Evolutionary conservation across 2,888 invertebrate genomes (phyloP).

Genomic region (Panzeria rudis): DNA sequence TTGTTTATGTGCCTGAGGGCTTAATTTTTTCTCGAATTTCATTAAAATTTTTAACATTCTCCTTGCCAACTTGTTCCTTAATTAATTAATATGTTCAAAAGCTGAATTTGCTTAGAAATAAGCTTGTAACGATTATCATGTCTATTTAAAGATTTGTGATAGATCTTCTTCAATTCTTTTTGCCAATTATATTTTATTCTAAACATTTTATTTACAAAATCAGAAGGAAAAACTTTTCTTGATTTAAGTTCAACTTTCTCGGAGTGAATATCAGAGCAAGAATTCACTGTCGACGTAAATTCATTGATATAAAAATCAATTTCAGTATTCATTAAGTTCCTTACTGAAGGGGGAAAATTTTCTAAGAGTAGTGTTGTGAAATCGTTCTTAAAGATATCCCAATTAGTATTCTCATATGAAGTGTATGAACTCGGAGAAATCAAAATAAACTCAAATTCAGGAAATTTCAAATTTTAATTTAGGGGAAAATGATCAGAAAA

Average conservation of each 20-base stretch:
- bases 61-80: no score
- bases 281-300: background rate
- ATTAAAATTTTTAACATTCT: no score
- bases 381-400: background rate
- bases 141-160: no score
- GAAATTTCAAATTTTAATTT: background rate
- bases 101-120: no score
- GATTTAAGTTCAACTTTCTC: no score
- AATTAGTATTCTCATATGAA: background rate
- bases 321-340: background rate
- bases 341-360: background rate
- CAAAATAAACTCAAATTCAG: background rate
- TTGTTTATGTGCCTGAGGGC: no score
- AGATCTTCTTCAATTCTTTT: background rate
- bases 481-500: conserved; percentile 16
- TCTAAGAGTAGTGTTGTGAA: background rate
- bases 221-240: background rate
- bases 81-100: no score
- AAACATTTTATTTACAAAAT: conserved; percentile 22
- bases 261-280: background rate
- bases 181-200: conserved; percentile 5
- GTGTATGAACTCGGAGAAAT: background rate
- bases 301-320: background rate
- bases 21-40: no score
- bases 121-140: no score